phyloP scores from a whole-genome alignment of 2,888 invertebrate genomes.

The Sarcophaga rosellei region DNA sequence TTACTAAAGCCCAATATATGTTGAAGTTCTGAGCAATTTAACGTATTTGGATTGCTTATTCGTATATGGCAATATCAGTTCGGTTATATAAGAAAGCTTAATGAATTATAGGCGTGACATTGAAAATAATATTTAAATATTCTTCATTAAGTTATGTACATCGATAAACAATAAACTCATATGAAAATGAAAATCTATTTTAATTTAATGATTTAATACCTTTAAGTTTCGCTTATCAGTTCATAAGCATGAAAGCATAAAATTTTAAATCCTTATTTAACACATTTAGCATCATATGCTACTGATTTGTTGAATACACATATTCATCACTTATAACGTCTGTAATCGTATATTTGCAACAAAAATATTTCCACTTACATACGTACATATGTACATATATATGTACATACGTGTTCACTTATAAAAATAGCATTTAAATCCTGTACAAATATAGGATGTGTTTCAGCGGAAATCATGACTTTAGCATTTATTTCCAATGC shows the following conservation, averaged over 20 bases:
- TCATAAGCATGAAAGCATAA: conserved; percentile 15
- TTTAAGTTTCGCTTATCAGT: neutral
- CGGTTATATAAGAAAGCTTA: no score
- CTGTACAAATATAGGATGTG: neutral
- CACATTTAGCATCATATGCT: no score
- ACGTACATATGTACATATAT: no score
- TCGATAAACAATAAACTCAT: no score
- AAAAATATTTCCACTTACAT: neutral
- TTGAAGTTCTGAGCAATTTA: no score
- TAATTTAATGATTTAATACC: neutral
- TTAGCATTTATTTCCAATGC: conserved; percentile 46
- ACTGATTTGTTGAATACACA: neutral
- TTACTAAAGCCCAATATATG: no score
- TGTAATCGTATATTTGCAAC: neutral
- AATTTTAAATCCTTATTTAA: conserved; percentile 10
- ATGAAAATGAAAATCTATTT: neutral
- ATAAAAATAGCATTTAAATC: conserved; percentile 51
- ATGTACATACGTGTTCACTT: neutral
- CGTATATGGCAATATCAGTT: no score
- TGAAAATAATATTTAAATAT: no score
- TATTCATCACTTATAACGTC: neutral
- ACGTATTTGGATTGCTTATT: no score
- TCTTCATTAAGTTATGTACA: no score
- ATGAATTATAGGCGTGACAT: no score
- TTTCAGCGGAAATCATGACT: neutral